Conservation (phyloP, 1,140 invertebrate species). For the Hyposmocoma kahamanoa region DNA sequence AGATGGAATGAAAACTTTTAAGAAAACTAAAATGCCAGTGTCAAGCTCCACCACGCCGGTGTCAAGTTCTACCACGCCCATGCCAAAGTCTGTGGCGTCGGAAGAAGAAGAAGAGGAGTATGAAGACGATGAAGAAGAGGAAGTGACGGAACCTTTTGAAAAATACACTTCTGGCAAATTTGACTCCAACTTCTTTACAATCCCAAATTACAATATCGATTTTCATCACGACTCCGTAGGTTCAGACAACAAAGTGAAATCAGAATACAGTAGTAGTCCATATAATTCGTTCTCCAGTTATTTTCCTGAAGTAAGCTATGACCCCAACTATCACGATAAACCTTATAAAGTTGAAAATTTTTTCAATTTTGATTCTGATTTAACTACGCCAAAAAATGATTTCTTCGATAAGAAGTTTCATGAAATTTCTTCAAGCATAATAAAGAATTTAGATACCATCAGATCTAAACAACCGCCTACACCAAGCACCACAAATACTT, state of each 20-base stretch:
- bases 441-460: slow-evolving; percentile 46
- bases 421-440: slow-evolving; percentile 54
- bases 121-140: slow-evolving; percentile 38
- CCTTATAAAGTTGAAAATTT: slow-evolving; percentile 50
- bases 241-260: slow-evolving; percentile 31
- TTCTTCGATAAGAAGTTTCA: slow-evolving; percentile 62
- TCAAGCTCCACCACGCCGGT: slow-evolving; percentile 6
- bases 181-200: slow-evolving; percentile 47
- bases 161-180: slow-evolving; percentile 48
- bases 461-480: slow-evolving; percentile 39
- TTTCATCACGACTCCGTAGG: slow-evolving; percentile 30
- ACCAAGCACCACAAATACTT: slow-evolving; percentile 37
- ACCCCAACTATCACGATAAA: slow-evolving; percentile 27
- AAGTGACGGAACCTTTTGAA: slow-evolving; percentile 37
- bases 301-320: slow-evolving; percentile 43
- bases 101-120: slow-evolving; percentile 39
- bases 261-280: slow-evolving; percentile 38
- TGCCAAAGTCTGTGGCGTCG: slow-evolving; percentile 11
- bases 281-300: slow-evolving; percentile 48
- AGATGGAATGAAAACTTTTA: slow-evolving; percentile 47
- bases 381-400: slow-evolving; percentile 64
- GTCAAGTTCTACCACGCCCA: slow-evolving; percentile 22
- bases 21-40: slow-evolving; percentile 46
- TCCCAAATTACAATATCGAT: slow-evolving; percentile 47
- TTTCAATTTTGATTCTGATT: slow-evolving; percentile 52